These are phyloP conservation scores for Solea senegalensis DNA, from an alignment of 2,113 vertebrate genomes.

Conservation along the genomic window DNA sequence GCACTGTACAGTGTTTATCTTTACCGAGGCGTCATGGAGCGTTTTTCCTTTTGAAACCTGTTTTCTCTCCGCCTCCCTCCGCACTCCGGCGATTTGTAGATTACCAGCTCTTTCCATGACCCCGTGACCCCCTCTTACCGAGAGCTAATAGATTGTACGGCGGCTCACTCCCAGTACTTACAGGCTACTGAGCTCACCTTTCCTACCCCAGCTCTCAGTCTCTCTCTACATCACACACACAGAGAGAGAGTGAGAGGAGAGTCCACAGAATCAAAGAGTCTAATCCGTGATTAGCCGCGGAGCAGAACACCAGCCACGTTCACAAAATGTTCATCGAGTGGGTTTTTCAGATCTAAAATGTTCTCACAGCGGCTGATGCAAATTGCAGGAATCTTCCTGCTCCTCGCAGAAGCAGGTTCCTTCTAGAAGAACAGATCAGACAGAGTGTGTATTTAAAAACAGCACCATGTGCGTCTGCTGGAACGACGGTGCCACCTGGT, in stretches of 20 bases:
- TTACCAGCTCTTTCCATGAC: constrained; percentile 24
- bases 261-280: constrained; percentile 20
- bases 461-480: constrained; percentile 4
- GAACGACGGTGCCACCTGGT: constrained; percentile 77
- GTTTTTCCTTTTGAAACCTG: not conserved
- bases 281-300: constrained; percentile 25
- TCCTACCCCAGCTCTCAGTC: not conserved
- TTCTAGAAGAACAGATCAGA: constrained; percentile 10
- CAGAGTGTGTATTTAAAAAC: not conserved
- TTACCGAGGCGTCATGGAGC: not conserved
- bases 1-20: not conserved
- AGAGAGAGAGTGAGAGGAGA: not conserved
- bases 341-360: constrained; percentile 11
- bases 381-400: constrained; percentile 7
- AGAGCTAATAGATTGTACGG: constrained; percentile 38
- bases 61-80: constrained; percentile 2
- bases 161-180: constrained; percentile 14
- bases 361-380: constrained; percentile 20
- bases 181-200: constrained; percentile 25
- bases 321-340: constrained; percentile 2
- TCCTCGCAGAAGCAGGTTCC: constrained; percentile 4
- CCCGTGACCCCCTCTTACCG: constrained; percentile 29
- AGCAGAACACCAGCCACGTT: constrained; percentile 14
- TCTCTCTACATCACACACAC: constrained; percentile 1
- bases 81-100: constrained; percentile 7